Evolutionary conservation across 1,140 invertebrate genomes (phyloP).

Genomic region (Temnothorax nylanderi): DNA sequence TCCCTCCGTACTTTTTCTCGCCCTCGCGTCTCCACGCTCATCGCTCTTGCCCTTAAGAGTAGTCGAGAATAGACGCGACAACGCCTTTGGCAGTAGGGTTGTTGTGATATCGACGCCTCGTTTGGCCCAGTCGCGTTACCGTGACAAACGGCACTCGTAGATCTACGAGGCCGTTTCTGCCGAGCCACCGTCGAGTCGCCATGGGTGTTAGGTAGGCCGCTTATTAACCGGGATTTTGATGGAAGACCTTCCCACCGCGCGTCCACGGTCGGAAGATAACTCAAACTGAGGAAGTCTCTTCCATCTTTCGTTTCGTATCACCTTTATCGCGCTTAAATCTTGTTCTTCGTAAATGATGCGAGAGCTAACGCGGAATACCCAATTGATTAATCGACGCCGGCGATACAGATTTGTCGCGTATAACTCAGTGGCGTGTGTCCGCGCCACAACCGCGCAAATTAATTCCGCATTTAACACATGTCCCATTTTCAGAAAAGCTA

Average conservation of each 20-base stretch:
- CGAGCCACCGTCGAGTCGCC: conserved; percentile 9
- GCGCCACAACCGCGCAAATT: conserved; percentile 29
- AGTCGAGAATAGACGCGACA: conserved; percentile 68
- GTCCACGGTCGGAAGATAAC: conserved; percentile 10
- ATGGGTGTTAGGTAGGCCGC: neutral
- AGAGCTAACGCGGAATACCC: neutral
- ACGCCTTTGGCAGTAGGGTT: conserved; percentile 76
- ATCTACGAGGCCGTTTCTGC: conserved; percentile 53
- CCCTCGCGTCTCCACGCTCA: conserved; percentile 19
- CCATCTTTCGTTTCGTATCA: neutral
- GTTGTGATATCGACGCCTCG: conserved; percentile 80
- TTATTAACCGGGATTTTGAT: conserved; percentile 64
- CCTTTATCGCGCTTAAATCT: conserved; percentile 54
- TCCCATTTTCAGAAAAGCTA: conserved; percentile 52
- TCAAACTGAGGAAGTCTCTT: conserved; percentile 15
- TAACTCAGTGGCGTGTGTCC: conserved; percentile 24
- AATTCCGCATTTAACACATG: conserved; percentile 55
- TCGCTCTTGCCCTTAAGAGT: conserved; percentile 71
- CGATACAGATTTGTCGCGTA: conserved; percentile 58
- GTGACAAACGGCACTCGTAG: conserved; percentile 74
- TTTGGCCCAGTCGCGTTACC: conserved; percentile 79
- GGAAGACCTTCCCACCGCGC: conserved; percentile 29
- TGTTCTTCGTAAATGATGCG: conserved; percentile 33
- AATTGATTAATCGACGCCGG: conserved; percentile 50
- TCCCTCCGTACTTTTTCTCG: conserved; percentile 2